Percentiles rank a stretch among this genome's conserved stretches.
Evolutionary conservation across 2,888 invertebrate genomes (phyloP).

Genomic region (Parnassius orleans): DNA sequence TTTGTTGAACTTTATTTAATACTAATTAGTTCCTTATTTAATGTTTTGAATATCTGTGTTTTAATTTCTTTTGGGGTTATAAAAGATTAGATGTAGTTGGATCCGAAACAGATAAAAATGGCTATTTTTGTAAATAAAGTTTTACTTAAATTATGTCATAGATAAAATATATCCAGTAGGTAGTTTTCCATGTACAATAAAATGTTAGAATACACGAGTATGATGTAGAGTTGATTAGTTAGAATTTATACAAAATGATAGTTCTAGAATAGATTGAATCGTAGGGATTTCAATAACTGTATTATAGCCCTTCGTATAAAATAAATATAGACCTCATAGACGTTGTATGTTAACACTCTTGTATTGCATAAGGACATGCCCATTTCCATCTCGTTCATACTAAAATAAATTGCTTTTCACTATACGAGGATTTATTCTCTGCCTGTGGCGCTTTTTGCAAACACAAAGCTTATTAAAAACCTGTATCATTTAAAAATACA

Average conservation of each 20-base stretch:
- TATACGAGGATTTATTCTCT: constrained; percentile 13
- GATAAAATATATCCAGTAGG: constrained; percentile 72
- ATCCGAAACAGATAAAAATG: constrained; percentile 64
- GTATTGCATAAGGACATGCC: constrained; percentile 48
- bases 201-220: constrained; percentile 75
- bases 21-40: constrained; percentile 42
- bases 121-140: constrained; percentile 79
- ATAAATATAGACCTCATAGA: constrained; percentile 59
- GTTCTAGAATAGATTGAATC: constrained; percentile 65
- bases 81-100: constrained; percentile 52
- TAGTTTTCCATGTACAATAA: constrained; percentile 79
- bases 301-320: constrained; percentile 60
- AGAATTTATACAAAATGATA: constrained; percentile 78
- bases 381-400: constrained; percentile 32
- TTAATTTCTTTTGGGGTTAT: constrained; percentile 41
- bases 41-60: constrained; percentile 30
- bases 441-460: constrained; percentile 22
- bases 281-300: constrained; percentile 67
- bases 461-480: constrained; percentile 3
- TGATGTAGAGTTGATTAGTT: constrained; percentile 66
- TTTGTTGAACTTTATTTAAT: constrained; percentile 30
- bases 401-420: constrained; percentile 33
- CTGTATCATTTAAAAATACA: neutral
- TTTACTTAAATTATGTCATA: constrained; percentile 77
- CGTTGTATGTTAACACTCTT: constrained; percentile 52